These are phyloP conservation scores for Andrena hattorfiana DNA, from an alignment of 2,888 invertebrate genomes.

Conservation along the genomic window DNA sequence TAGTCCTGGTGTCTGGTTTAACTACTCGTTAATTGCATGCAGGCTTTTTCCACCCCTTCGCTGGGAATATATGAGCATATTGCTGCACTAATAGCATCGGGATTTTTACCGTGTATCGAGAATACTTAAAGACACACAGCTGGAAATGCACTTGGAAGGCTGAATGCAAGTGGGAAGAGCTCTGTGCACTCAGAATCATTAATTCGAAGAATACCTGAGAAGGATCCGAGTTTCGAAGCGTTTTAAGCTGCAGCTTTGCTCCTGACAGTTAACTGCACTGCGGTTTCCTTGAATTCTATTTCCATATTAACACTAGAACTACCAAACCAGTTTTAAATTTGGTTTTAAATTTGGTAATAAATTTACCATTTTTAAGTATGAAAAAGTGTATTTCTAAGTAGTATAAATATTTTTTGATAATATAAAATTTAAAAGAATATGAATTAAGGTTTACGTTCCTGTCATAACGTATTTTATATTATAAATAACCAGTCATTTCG, in stretches of 20 bases:
- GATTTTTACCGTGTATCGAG: background rate
- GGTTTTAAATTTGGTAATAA: too few species aligned
- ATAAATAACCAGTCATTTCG: too few species aligned
- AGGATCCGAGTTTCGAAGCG: background rate
- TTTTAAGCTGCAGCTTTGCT: background rate
- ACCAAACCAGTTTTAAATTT: background rate
- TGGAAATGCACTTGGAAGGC: background rate
- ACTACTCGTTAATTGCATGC: constrained; percentile 42
- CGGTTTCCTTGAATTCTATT: too few species aligned
- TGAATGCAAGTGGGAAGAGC: background rate
- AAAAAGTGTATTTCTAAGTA: too few species aligned
- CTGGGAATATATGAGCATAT: background rate
- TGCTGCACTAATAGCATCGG: constrained; percentile 1
- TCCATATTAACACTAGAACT: background rate
- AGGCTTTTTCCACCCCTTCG: constrained; percentile 15
- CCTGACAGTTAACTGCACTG: too few species aligned
- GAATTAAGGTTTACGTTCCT: too few species aligned
- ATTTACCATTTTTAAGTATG: too few species aligned
- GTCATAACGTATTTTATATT: too few species aligned
- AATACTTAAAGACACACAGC: background rate
- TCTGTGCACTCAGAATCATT: background rate
- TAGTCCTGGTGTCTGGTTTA: constrained; percentile 39
- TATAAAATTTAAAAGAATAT: too few species aligned
- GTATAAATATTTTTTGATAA: too few species aligned
- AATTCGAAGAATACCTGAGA: background rate